Conservation (phyloP, 2,888 invertebrate genomes). For the Nesidiocoris tenuis region DNA sequence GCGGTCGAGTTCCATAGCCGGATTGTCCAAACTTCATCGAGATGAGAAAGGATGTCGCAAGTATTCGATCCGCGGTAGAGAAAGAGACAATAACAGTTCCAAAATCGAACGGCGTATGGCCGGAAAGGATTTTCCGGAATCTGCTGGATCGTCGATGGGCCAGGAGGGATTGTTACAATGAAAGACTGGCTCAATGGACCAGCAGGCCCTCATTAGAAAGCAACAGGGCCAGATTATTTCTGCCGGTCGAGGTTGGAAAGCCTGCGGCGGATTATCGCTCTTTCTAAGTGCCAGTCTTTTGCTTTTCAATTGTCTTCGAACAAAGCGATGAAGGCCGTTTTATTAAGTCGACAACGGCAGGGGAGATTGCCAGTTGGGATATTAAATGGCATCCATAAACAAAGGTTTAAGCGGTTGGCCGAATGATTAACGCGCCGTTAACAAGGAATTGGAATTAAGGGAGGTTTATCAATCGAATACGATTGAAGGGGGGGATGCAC, state of each 20-base stretch:
- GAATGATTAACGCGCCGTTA: background rate
- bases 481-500: too few species aligned
- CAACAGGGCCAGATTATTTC: slow-evolving; percentile 10
- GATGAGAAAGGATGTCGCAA: background rate
- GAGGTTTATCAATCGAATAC: too few species aligned
- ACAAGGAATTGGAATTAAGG: too few species aligned
- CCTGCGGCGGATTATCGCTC: slow-evolving; percentile 6
- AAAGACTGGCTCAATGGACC: slow-evolving; percentile 12
- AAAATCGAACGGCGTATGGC: too few species aligned
- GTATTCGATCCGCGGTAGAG: too few species aligned
- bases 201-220: slow-evolving; percentile 14
- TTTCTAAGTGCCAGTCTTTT: background rate
- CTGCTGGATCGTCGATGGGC: background rate
- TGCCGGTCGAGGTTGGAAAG: background rate
- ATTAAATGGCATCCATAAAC: background rate
- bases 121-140: background rate
- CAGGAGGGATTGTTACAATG: background rate
- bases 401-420: background rate
- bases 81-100: too few species aligned
- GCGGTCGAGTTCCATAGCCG: too few species aligned
- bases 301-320: slow-evolving; percentile 20
- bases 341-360: background rate
- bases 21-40: too few species aligned
- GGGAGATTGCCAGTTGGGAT: background rate
- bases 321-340: background rate